Evolutionary conservation across 2,888 invertebrate species (phyloP).

Genomic region (Branchellion lobata): DNA sequence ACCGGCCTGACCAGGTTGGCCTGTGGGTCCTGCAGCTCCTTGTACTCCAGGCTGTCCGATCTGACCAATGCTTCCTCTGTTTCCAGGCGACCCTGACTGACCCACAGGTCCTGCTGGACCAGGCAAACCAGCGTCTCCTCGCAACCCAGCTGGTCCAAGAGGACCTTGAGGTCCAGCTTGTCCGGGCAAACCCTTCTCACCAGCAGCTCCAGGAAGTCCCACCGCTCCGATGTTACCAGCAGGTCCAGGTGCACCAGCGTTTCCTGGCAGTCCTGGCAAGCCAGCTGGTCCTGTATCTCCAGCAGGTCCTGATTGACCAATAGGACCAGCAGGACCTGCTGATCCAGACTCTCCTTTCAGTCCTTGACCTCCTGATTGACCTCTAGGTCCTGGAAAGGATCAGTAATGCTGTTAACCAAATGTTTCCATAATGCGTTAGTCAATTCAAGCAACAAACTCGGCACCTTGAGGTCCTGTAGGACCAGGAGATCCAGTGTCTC

Average conservation of each 20-base stretch:
- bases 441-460: not conserved
- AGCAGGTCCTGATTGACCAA: constrained; percentile 32
- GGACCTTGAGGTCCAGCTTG: constrained; percentile 50
- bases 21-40: constrained; percentile 40
- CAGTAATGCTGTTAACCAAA: too few species aligned
- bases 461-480: constrained; percentile 43
- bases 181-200: constrained; percentile 60
- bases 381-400: constrained; percentile 26
- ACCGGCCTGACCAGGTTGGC: constrained; percentile 39
- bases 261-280: constrained; percentile 40
- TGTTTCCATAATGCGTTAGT: too few species aligned
- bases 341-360: constrained; percentile 38
- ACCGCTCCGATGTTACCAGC: constrained; percentile 11
- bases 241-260: constrained; percentile 57
- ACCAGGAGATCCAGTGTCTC: constrained; percentile 40
- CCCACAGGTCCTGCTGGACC: constrained; percentile 45
- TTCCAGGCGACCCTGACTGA: constrained; percentile 38
- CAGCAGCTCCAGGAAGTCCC: constrained; percentile 57
- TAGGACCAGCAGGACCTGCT: constrained; percentile 6
- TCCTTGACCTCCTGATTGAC: constrained; percentile 37
- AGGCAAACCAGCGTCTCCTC: constrained; percentile 41
- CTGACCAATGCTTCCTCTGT: constrained; percentile 14
- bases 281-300: constrained; percentile 44
- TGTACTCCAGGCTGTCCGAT: constrained; percentile 17
- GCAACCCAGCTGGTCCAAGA: constrained; percentile 31